Evolutionary conservation across 2,113 vertebrate species (phyloP).

Genomic region (Sterrhoptilus dennistouni): DNA sequence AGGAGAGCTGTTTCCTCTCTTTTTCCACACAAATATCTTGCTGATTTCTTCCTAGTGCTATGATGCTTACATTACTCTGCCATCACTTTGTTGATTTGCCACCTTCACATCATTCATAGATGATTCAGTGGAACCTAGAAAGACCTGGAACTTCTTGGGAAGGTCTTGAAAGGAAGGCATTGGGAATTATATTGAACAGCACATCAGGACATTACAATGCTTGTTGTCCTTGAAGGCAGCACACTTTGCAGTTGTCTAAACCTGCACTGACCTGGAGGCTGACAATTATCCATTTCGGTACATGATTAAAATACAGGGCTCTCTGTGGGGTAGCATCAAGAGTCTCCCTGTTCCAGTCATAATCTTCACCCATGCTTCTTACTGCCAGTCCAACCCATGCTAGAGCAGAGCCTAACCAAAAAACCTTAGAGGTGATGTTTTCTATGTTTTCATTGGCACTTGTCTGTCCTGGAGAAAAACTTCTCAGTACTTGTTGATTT

Average conservation of each 20-base stretch:
- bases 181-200: background rate
- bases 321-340: background rate
- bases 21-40: background rate
- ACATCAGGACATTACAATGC: background rate
- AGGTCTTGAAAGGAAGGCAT: background rate
- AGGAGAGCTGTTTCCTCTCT: background rate
- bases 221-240: background rate
- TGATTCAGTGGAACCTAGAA: background rate
- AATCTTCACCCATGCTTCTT: accelerated
- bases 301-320: background rate
- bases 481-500: background rate
- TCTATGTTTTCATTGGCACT: accelerated
- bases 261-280: background rate
- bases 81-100: background rate
- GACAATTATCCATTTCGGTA: background rate
- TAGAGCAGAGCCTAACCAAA: background rate
- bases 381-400: background rate
- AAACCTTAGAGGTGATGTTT: background rate
- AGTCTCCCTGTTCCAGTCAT: background rate
- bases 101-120: background rate
- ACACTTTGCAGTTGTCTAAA: background rate
- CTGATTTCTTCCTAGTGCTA: background rate
- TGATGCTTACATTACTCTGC: background rate
- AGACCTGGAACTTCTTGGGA: background rate
- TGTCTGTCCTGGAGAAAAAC: background rate